Base-by-base conservation (phyloP, 1,140 invertebrate species). In the Papilio glaucus region DNA sequence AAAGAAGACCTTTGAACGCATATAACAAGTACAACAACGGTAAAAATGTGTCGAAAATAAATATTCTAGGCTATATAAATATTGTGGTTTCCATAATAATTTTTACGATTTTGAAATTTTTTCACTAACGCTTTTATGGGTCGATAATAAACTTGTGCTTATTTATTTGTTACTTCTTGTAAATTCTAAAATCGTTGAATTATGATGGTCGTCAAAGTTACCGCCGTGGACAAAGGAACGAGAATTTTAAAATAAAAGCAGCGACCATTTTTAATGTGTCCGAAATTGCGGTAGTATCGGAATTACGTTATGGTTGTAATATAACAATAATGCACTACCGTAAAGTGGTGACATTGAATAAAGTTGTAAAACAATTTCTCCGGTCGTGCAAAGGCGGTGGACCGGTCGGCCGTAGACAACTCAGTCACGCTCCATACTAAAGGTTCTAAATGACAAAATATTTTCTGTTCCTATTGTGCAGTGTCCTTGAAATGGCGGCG, bases 301-400 rank as follows among this genome's bases (percentile, higher is more conserved):
- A 77, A 82, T 82, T 75, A 82, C 70, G 65, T 75, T 72, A 79
- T 69, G 76, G 74, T 78, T 71, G 72, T 75, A 79, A 77, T 79
- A 77, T 73, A 82, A 78, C 73, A 77, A 82, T 82, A 65, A 78
- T 71, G 68, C 63, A 83, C 81, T 83, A 83, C 81, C 65, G 81
- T 81, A 78, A 77, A 79, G 74, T 77, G 76, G 68, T 81, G 39
- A 41, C 65, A 42, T 68, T 68, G 69, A 68, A 75, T 67, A 24
- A 60, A 57, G 70, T 68, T 69, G 73, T 76, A 79, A 76, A 82
- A 37, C 41, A 60, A 76, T 82, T 77, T 77, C 75, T 72, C 67
- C 67, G 67, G 1, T 26, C 67, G 24, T 13, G 10, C 60, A 53
- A 49, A 53, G 67, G 67, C 67, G 42, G 67, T 33, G 29, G 45